phyloP scores from a whole-genome alignment of 2,797 vertebrate species.

The Pseudotriccus pelzelni region DNA sequence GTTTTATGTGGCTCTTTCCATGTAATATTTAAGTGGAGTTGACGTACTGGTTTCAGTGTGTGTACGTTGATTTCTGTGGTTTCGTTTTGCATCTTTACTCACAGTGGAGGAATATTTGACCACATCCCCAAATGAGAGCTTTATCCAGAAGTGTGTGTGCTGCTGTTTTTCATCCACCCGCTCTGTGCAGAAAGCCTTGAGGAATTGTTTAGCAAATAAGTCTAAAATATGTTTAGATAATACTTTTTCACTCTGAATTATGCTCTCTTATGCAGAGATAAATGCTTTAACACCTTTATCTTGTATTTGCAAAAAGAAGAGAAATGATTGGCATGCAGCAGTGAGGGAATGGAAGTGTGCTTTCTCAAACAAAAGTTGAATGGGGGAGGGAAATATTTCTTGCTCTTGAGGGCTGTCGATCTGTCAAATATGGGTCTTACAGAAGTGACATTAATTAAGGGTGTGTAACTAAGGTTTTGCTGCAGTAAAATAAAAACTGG shows the following conservation, averaged over 20 bases:
- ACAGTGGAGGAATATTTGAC: neutral
- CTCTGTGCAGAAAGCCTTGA: neutral
- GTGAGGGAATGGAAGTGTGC: neutral
- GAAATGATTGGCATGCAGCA: neutral
- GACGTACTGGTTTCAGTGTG: neutral
- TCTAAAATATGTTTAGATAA: neutral
- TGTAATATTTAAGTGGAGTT: neutral
- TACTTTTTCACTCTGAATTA: neutral
- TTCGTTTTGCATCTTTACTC: neutral
- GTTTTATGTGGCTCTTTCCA: neutral
- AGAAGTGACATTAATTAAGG: slow-evolving; percentile 19
- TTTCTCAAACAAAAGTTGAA: slow-evolving; percentile 39
- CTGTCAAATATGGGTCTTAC: neutral
- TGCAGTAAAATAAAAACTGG: neutral
- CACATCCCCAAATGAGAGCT: neutral
- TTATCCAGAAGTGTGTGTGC: neutral
- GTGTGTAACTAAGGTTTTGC: neutral
- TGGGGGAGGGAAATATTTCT: slow-evolving; percentile 26
- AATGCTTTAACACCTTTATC: neutral
- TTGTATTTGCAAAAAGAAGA: neutral
- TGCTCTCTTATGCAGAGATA: neutral
- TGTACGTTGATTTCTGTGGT: neutral
- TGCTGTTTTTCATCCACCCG: neutral
- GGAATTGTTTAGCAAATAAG: neutral
- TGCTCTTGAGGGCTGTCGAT: slow-evolving; percentile 17